Evolutionary conservation across 2,888 invertebrate species (phyloP), one percentile per base, ranked within the genome.

Genomic region (Drosophila macrospina): DNA sequence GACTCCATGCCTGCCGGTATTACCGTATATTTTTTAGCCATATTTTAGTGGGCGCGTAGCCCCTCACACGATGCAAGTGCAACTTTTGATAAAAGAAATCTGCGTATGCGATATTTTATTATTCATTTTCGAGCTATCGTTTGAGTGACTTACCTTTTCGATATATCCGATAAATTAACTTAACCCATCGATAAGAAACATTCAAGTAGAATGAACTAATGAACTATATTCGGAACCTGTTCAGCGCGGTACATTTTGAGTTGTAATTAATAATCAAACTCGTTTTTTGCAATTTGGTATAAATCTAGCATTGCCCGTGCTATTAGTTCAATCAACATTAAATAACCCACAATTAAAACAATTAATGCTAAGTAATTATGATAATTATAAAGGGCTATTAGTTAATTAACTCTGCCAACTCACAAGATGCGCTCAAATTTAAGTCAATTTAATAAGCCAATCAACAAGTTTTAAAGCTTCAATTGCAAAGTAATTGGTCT

Each of bases 1-100:
- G 89, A 88, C 63, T 92, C 92, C 66, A 81, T 88, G 61, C 92
- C 92, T 60, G 90, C 91, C 65, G 91, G 92, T 54, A 91, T 63
- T 41, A 47, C 54, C 8, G 51, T 69, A 48, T 28, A 50, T 15
- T 30, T 54, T 41, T 59, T 63, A 24, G 73, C 78, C 86, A 82
- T 82, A 60, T 65, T 67, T 42, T 15, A 44, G 65, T 61, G 74
- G 74, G 69, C 74, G 56, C 59, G 47, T 47, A 55, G 74, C 54
- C 74, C 69, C 50, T 24, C n/a, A 47, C 51, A 41, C 48, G 52
- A 45, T 61, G 69, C 74, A 74, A 64, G 51, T 69, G 74, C 37
- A 74, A 69, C 50, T 45, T 57, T 39, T 55, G 73, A 65, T 69
- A 74, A 65, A 74, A 55, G 57, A 61, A 61, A 37, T 56, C 60